Conservation (phyloP, 2,797 vertebrate genomes). For the Megaceryle alcyon region DNA sequence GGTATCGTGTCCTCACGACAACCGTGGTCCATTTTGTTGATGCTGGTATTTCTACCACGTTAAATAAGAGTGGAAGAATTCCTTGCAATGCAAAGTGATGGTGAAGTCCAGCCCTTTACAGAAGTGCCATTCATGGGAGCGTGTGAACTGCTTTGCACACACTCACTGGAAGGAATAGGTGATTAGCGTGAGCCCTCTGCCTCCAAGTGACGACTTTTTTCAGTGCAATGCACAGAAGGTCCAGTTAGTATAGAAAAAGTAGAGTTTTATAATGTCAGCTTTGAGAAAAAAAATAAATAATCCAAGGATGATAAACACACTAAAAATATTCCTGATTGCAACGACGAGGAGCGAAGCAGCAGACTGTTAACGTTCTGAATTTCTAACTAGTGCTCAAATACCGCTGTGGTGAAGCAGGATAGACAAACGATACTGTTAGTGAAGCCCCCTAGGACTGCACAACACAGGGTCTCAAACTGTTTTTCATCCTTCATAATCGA, state of each 20-base stretch:
- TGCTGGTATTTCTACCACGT: background rate
- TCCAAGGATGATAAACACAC: background rate
- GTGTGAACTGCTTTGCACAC: background rate
- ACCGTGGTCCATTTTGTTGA: background rate
- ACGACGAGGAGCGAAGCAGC: background rate
- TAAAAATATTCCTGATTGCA: background rate
- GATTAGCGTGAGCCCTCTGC: background rate
- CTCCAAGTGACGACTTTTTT: background rate
- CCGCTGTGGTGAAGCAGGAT: background rate
- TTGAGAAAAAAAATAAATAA: background rate
- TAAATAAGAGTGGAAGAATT: background rate
- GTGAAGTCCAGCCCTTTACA: background rate
- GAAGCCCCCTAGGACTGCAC: constrained; percentile 19
- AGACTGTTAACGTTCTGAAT: background rate
- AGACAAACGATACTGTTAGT: background rate
- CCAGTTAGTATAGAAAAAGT: background rate
- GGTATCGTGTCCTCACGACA: background rate
- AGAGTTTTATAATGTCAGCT: background rate
- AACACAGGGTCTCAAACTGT: background rate
- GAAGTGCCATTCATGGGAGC: background rate
- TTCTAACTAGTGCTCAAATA: background rate
- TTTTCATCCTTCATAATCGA: constrained; percentile 36
- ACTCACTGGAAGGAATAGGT: background rate
- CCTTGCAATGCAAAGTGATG: background rate
- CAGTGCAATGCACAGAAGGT: constrained; percentile 15